Evolutionary conservation across 2,113 vertebrate genomes (phyloP).

Genomic region (Eptesicus fuscus): DNA sequence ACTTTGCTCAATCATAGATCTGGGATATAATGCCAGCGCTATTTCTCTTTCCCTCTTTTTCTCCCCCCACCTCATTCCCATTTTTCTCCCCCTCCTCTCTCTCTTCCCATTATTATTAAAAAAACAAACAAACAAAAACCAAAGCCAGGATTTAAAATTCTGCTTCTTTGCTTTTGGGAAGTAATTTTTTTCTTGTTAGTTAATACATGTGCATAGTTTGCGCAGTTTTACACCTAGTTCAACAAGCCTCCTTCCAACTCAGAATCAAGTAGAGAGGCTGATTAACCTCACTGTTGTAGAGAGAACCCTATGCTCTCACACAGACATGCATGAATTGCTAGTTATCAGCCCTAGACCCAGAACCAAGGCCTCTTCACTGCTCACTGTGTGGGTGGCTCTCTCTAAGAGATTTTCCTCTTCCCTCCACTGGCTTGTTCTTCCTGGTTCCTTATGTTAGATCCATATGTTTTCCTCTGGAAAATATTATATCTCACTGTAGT

Average conservation of each 20-base stretch:
- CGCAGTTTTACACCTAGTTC: background rate
- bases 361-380: background rate
- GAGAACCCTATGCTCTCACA: background rate
- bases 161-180: background rate
- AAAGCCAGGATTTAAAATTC: background rate
- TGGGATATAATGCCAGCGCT: background rate
- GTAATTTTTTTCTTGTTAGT: background rate
- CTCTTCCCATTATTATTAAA: background rate
- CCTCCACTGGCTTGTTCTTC: slow-evolving; percentile 1
- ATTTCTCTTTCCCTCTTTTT: background rate
- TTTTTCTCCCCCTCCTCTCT: accelerated
- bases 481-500: slow-evolving; percentile 15
- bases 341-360: background rate
- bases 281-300: background rate
- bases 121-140: background rate
- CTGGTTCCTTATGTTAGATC: slow-evolving; percentile 45
- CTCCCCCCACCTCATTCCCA: accelerated
- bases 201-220: background rate
- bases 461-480: slow-evolving; percentile 26
- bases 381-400: background rate
- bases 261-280: background rate
- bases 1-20: background rate
- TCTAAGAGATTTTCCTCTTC: slow-evolving; percentile 27
- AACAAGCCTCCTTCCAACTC: background rate
- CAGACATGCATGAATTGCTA: background rate